Percentiles rank a stretch among this genome's conserved stretches.
These are phyloP conservation scores for Bombus cullumanus DNA, from an alignment of 1,140 invertebrate species.

Conservation along the genomic window DNA sequence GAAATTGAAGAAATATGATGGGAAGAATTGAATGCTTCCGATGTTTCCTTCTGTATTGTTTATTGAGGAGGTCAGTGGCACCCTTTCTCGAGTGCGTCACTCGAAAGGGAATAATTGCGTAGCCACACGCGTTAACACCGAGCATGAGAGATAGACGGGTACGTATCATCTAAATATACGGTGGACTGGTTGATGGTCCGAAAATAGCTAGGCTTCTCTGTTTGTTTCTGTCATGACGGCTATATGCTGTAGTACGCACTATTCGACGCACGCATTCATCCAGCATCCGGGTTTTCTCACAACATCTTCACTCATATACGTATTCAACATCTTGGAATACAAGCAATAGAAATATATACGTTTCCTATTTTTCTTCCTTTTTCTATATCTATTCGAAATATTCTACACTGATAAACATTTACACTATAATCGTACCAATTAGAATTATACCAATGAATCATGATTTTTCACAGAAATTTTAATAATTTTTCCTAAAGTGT, in stretches of 20 bases:
- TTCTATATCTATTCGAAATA: not conserved
- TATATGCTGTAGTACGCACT: conserved; percentile 38
- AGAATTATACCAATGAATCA: too few relatives aligned
- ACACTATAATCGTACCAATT: too few relatives aligned
- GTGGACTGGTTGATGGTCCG: conserved; percentile 42
- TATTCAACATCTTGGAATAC: not conserved
- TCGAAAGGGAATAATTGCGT: conserved; percentile 43
- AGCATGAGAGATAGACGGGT: conserved; percentile 46
- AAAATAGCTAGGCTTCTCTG: conserved; percentile 51
- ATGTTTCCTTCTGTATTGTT: conserved; percentile 16
- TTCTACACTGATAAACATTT: not conserved
- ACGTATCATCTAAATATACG: conserved; percentile 68
- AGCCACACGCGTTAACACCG: conserved; percentile 29
- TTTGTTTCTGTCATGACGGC: conserved; percentile 56
- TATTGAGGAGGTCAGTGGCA: conserved; percentile 44
- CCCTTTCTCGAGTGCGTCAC: conserved; percentile 38
- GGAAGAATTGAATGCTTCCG: not conserved
- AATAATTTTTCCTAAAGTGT: too few relatives aligned
- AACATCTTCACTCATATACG: not conserved
- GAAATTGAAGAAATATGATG: not conserved
- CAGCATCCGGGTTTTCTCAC: conserved; percentile 9
- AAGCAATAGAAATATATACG: not conserved
- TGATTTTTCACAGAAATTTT: too few relatives aligned
- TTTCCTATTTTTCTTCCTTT: not conserved
- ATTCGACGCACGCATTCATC: conserved; percentile 31